Conservation (phyloP, 2,888 invertebrate species). For the Automeris io region DNA sequence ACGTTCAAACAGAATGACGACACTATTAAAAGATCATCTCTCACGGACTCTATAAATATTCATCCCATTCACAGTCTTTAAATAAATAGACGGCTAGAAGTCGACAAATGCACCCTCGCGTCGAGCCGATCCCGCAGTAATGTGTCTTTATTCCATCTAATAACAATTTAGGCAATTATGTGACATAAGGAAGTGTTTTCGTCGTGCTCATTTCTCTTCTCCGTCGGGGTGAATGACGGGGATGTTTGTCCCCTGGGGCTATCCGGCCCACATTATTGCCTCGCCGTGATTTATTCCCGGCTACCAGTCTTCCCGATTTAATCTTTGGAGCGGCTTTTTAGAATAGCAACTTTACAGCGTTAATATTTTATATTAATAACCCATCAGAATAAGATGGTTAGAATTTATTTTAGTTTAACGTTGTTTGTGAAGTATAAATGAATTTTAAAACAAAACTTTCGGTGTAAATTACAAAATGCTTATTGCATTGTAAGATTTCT, state of each 20-base stretch:
- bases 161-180: conserved; percentile 76
- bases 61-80: conserved; percentile 26
- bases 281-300: conserved; percentile 63
- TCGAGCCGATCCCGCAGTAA: conserved; percentile 43
- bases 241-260: conserved; percentile 43
- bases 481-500: too few relatives aligned
- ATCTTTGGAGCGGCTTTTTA: conserved; percentile 26
- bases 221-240: conserved; percentile 16
- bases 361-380: background rate
- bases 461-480: too few relatives aligned
- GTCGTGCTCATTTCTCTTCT: conserved; percentile 50
- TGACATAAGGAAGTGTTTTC: conserved; percentile 73
- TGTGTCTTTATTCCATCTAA: conserved; percentile 75
- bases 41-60: conserved; percentile 59
- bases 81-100: conserved; percentile 28
- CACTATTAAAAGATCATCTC: conserved; percentile 69
- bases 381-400: too few relatives aligned
- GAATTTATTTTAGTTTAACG: too few relatives aligned
- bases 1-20: conserved; percentile 42
- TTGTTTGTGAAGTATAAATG: too few relatives aligned
- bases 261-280: conserved; percentile 64
- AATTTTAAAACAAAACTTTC: too few relatives aligned
- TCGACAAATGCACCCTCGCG: conserved; percentile 28
- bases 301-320: conserved; percentile 43
- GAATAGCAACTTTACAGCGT: conserved; percentile 7